Conservation (phyloP, 2,113 vertebrate species). For the Sylvia atricapilla region DNA sequence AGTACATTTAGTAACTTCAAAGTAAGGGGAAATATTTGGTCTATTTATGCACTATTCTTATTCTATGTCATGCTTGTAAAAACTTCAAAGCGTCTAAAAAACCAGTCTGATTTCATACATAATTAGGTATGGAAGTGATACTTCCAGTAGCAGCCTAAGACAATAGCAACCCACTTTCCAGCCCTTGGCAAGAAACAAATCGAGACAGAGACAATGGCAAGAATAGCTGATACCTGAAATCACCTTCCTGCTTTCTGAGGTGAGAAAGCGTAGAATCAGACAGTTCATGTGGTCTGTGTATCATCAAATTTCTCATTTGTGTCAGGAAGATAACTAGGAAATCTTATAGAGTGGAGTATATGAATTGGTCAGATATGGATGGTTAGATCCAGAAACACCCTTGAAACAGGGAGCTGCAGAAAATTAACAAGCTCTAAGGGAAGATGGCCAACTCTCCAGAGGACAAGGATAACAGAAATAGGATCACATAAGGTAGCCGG, state of each 20-base stretch:
- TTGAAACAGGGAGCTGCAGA: not conserved
- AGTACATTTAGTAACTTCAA: slow-evolving; percentile 33
- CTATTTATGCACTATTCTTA: not conserved
- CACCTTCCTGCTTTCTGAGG: not conserved
- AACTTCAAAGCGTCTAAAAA: slow-evolving; percentile 54
- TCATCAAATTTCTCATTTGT: not conserved
- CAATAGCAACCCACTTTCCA: not conserved
- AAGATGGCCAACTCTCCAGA: not conserved
- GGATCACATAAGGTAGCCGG: not conserved
- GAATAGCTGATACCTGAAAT: not conserved
- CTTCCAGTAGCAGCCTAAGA: not conserved
- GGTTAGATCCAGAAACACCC: rapidly evolving
- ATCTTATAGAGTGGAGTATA: rapidly evolving
- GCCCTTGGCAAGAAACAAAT: not conserved
- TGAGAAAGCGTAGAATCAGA: not conserved
- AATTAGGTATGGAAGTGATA: slow-evolving; percentile 15
- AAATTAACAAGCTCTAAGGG: not conserved
- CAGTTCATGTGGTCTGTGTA: rapidly evolving
- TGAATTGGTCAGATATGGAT: not conserved
- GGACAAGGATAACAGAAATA: not conserved
- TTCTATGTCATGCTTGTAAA: not conserved
- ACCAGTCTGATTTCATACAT: slow-evolving; percentile 5
- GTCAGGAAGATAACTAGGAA: not conserved
- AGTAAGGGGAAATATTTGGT: not conserved
- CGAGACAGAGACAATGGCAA: not conserved